Conservation (phyloP, 2,888 invertebrate genomes). For the Beris chalybata region DNA sequence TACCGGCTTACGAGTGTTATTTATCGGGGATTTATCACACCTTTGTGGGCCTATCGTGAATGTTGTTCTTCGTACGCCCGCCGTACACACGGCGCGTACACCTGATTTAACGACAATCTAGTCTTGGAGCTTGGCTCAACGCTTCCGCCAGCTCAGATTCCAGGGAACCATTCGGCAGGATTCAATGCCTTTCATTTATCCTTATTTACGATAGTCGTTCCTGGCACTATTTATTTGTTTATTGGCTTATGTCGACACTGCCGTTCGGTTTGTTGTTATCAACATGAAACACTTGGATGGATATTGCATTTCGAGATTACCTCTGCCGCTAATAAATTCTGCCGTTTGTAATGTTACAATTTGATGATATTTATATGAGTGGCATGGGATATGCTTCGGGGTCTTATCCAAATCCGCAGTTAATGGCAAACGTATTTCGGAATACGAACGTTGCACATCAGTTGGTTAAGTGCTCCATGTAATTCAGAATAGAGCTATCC, state of each 20-base stretch:
- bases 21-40: conserved; percentile 37
- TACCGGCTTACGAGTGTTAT: conserved; percentile 34
- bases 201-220: conserved; percentile 32
- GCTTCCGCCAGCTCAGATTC: not conserved
- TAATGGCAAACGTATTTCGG: conserved; percentile 27
- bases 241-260: conserved; percentile 31
- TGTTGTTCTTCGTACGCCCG: not conserved
- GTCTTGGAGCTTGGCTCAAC: conserved; percentile 15
- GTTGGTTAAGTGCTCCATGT: conserved; percentile 25
- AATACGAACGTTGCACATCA: conserved; percentile 22
- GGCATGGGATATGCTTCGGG: conserved; percentile 7
- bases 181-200: conserved; percentile 32
- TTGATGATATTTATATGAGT: conserved; percentile 31
- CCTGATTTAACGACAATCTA: conserved; percentile 30
- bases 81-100: conserved; percentile 4
- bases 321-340: conserved; percentile 29
- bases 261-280: conserved; percentile 31
- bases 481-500: conserved; percentile 23
- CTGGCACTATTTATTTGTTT: conserved; percentile 32
- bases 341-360: conserved; percentile 22
- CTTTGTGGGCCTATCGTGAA: conserved; percentile 14
- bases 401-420: conserved; percentile 30
- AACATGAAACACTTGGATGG: conserved; percentile 31
- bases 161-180: conserved; percentile 17
- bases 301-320: conserved; percentile 29